A percentile compares a stretch with the other conserved stretches of the same genome.
Evolutionary conservation across 2,888 invertebrate species (phyloP).

Genomic region (Mythimna albipuncta): DNA sequence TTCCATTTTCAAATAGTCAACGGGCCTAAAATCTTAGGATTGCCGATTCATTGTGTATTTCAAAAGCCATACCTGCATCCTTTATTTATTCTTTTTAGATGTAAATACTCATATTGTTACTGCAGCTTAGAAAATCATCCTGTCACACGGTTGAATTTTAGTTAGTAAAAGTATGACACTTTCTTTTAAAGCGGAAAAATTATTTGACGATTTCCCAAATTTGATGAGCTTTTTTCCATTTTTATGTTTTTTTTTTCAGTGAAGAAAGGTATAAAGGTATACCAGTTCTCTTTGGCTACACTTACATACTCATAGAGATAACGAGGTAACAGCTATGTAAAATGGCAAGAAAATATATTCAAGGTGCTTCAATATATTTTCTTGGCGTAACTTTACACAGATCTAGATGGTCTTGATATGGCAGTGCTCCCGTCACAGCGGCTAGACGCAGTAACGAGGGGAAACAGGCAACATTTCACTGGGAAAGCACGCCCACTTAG

Average conservation of each 20-base stretch:
- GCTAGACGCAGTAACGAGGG: constrained; percentile 81
- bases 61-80: not conserved
- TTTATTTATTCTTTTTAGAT: no score
- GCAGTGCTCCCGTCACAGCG: constrained; percentile 84
- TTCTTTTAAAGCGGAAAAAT: no score
- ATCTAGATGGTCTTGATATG: constrained; percentile 75
- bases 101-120: not conserved
- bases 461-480: constrained; percentile 79
- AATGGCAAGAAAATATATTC: constrained; percentile 44
- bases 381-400: constrained; percentile 53
- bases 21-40: not conserved
- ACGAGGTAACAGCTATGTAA: constrained; percentile 26
- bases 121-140: no score
- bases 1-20: not conserved
- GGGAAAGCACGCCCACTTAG: constrained; percentile 51
- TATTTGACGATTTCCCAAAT: not conserved
- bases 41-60: not conserved
- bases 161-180: no score
- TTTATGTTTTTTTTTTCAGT: no score
- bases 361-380: constrained; percentile 41
- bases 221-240: not conserved
- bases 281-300: constrained; percentile 12
- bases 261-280: not conserved
- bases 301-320: not conserved
- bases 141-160: not conserved